Evolutionary conservation across 2,797 vertebrate genomes (phyloP).

Genomic region (Eidolon dupreanum): DNA sequence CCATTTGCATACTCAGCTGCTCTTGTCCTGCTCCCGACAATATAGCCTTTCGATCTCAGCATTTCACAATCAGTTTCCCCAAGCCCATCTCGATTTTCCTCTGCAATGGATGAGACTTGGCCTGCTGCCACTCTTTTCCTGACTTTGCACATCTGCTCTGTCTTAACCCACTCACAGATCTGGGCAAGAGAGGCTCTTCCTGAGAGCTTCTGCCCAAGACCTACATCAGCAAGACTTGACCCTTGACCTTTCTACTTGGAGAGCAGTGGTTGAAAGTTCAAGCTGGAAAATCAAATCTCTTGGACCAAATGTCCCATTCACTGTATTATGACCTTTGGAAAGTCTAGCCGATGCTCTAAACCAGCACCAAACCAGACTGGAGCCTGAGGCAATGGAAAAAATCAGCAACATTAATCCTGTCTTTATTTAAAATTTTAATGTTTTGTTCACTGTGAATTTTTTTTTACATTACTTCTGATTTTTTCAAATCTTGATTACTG

Average conservation of each 20-base stretch:
- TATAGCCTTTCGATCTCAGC: not conserved
- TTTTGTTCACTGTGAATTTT: not conserved
- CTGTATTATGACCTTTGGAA: not conserved
- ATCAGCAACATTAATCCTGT: not conserved
- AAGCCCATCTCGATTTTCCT: conserved; percentile 42
- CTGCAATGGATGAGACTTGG: not conserved
- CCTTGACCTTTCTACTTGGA: not conserved
- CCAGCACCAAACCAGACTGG: not conserved
- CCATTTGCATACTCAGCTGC: not conserved
- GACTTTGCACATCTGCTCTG: conserved; percentile 47
- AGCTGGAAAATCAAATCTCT: conserved; percentile 30
- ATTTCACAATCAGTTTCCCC: conserved; percentile 51
- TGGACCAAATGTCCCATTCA: not conserved
- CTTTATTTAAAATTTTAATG: not conserved
- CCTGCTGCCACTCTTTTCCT: not conserved
- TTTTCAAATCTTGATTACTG: not conserved
- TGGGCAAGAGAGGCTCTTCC: conserved; percentile 5
- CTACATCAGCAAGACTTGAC: not conserved
- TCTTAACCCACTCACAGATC: conserved; percentile 65
- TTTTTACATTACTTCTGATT: not conserved
- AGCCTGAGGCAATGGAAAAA: not conserved
- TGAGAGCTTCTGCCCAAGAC: not conserved
- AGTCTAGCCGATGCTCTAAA: not conserved
- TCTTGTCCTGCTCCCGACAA: not conserved
- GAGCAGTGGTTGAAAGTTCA: conserved; percentile 25